These are phyloP conservation scores for Drosophila nebulosa DNA, from an alignment of 1,140 invertebrate genomes.

Conservation along the genomic window DNA sequence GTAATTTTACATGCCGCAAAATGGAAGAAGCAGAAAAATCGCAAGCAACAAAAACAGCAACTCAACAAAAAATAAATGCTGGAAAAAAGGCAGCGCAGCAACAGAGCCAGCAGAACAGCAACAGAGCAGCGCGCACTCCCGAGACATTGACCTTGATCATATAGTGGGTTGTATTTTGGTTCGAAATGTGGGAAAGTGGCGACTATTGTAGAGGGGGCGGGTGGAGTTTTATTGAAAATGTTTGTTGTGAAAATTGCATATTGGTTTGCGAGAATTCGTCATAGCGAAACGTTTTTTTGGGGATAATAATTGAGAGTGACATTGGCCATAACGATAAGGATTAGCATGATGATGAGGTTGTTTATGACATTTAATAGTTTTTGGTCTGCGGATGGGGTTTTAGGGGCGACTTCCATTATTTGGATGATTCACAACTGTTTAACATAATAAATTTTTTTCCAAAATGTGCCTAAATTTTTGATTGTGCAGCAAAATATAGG, in stretches of 20 bases:
- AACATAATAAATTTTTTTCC: neutral
- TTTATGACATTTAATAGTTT: neutral
- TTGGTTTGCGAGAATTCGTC: neutral
- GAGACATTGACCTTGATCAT: conserved; percentile 77
- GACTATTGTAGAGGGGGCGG: neutral
- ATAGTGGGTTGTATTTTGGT: conserved; percentile 30
- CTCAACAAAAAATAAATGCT: conserved; percentile 34
- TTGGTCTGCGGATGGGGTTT: neutral
- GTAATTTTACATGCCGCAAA: conserved; percentile 65
- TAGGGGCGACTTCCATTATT: neutral
- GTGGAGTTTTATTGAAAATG: neutral
- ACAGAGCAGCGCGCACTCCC: conserved; percentile 29
- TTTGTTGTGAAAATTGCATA: neutral
- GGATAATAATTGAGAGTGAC: conserved; percentile 4
- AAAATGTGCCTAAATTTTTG: neutral
- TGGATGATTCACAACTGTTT: neutral
- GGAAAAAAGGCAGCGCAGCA: conserved; percentile 3
- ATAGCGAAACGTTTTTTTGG: neutral
- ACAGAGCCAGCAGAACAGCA: neutral
- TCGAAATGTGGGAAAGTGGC: neutral
- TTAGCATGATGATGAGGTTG: neutral
- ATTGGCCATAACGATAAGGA: neutral
- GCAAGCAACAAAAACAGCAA: conserved; percentile 34
- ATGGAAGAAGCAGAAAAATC: conserved; percentile 31
- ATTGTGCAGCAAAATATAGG: neutral